These are phyloP conservation scores for Diploptera punctata DNA, from an alignment of 2,888 invertebrate species.

Conservation along the genomic window DNA sequence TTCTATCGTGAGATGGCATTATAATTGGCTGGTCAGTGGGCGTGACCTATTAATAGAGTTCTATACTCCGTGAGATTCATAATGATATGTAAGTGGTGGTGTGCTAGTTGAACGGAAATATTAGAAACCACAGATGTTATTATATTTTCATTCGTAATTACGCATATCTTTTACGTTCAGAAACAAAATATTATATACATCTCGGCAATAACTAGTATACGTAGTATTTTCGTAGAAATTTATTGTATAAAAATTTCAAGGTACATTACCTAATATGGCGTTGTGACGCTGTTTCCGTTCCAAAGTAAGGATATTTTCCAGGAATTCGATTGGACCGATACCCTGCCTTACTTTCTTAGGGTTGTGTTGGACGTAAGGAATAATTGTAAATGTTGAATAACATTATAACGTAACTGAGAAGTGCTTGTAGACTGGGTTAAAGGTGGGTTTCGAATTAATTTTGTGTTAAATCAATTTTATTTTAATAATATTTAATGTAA, in stretches of 20 bases:
- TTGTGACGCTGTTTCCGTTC: constrained; percentile 45
- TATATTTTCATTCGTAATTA: not conserved
- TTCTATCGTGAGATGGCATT: not conserved
- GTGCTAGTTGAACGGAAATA: not conserved
- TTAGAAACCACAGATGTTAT: not conserved
- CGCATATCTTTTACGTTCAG: not conserved
- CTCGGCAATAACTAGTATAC: not conserved
- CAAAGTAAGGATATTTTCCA: constrained; percentile 36
- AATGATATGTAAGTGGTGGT: not conserved
- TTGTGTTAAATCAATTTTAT: too few relatives aligned
- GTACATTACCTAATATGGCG: constrained; percentile 45
- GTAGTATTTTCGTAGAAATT: not conserved
- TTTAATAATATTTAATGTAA: too few relatives aligned
- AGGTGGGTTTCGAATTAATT: not conserved
- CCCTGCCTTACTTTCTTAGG: constrained; percentile 1
- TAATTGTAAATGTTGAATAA: constrained; percentile 27
- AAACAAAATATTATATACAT: not conserved
- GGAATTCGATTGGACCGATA: constrained; percentile 36
- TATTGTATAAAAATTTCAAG: constrained; percentile 33
- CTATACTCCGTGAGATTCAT: not conserved
- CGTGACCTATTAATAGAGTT: constrained; percentile 23
- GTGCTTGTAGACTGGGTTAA: not conserved
- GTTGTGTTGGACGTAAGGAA: constrained; percentile 24
- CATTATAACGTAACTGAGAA: not conserved
- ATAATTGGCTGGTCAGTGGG: not conserved